Evolutionary conservation across 2,888 invertebrate species (phyloP), one percentile per base, ranked within the genome.

Genomic region (Drosophila silvestris): DNA sequence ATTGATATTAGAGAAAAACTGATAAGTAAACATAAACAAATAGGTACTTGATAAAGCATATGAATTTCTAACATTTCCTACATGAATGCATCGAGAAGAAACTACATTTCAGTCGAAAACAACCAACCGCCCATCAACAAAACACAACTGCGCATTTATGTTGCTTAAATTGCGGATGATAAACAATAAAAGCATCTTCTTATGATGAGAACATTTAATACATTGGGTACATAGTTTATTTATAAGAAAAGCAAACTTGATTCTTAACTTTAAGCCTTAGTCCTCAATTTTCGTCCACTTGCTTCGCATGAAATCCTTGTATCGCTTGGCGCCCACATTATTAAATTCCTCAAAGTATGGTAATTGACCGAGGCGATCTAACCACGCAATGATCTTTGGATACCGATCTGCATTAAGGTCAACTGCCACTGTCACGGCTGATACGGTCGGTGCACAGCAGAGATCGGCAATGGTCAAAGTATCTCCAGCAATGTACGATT

Each of bases 381-480:
- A 44, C 90, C 91, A 92, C n/a, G 82, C 82, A 0, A 41, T 53
- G 6, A 90, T 35, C 47, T 86, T 91, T 1, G 90, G 86, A 67
- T 79, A 85, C 26, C 78, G 82, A 1, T 63, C 30, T 6, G 79
- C 56, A 44, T 85, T 79, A 51, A 91, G 61, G 1, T 85, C 85
- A 2, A 81, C 54, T 6, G 89, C 52, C 6, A 72, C 58, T 5
- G 68, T 58, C 1, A 82, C 3, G 0, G 83, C 77, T 9, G 86
- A 60, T 22, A 86, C 63, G 0, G 83, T 81, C 1, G 82, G 62
- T 0, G 74, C 77, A 54, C 80, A 74, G 61, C 82, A 85, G 33
- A 91, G 82, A 67, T 91, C 91, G 1, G 90, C 91, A 64, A 91
- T 80, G 9, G 91, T 90, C 19, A 91, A 10, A 5, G 72, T 57